Evolutionary conservation across 2,113 vertebrate genomes (phyloP).

Genomic region (Lagopus leucura): DNA sequence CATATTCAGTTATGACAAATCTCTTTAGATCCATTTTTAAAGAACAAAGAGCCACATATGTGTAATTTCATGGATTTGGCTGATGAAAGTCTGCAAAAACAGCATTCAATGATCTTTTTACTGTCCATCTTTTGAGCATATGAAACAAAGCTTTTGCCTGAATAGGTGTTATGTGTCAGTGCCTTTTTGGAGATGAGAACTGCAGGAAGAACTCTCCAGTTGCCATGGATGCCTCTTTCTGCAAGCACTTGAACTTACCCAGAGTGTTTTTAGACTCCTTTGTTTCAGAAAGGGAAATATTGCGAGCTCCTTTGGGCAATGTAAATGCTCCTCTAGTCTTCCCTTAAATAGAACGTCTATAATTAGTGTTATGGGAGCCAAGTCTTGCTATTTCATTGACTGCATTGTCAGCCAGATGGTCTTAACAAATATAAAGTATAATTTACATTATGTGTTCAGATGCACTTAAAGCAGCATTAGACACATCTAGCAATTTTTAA

Average conservation of each 20-base stretch:
- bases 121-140: background rate
- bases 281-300: slow-evolving; percentile 87
- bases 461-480: background rate
- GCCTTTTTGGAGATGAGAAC: background rate
- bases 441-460: background rate
- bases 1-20: background rate
- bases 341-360: slow-evolving; percentile 85
- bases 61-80: background rate
- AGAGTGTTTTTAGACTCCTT: slow-evolving; percentile 87
- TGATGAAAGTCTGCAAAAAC: background rate
- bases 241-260: slow-evolving; percentile 85
- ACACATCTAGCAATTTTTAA: background rate
- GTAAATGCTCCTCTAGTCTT: slow-evolving; percentile 88
- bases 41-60: background rate
- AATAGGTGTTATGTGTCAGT: background rate
- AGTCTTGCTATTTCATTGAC: slow-evolving; percentile 72
- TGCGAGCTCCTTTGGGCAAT: slow-evolving; percentile 90
- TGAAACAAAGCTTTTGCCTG: slow-evolving; percentile 40
- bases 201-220: slow-evolving; percentile 40
- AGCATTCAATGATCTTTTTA: background rate
- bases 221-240: slow-evolving; percentile 79
- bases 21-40: background rate
- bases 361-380: slow-evolving; percentile 74
- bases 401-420: background rate
- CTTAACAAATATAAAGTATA: background rate